These are phyloP conservation scores for Mellilla xanthometata DNA, from an alignment of 2,888 invertebrate genomes.

Conservation along the genomic window DNA sequence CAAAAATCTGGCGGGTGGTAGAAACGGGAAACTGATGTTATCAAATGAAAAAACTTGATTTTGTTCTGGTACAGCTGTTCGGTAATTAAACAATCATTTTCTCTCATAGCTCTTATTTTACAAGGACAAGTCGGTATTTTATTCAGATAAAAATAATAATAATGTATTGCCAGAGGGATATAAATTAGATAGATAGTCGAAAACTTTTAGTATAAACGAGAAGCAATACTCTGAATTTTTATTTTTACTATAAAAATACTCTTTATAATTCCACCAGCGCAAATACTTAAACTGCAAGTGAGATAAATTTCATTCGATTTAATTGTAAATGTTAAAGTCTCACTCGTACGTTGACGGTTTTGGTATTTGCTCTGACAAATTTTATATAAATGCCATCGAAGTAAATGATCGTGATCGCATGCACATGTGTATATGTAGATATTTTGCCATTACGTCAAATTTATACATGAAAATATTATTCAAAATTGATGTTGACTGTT, in stretches of 20 bases:
- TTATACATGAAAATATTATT: slow-evolving; percentile 75
- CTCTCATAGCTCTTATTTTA: slow-evolving; percentile 25
- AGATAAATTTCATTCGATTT: slow-evolving; percentile 15
- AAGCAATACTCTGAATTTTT: slow-evolving; percentile 81
- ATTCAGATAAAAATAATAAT: slow-evolving; percentile 47
- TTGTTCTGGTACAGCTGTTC: too few species aligned
- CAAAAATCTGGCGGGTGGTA: too few species aligned
- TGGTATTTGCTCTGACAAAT: slow-evolving; percentile 47
- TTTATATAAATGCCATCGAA: slow-evolving; percentile 57
- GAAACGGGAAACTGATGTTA: not conserved
- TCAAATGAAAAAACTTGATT: not conserved
- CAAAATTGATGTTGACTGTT: slow-evolving; percentile 83
- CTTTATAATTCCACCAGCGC: slow-evolving; percentile 55
- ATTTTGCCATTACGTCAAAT: slow-evolving; percentile 78
- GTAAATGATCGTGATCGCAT: slow-evolving; percentile 57
- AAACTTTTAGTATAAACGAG: slow-evolving; percentile 79
- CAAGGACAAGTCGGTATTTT: slow-evolving; percentile 34
- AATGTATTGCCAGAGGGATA: slow-evolving; percentile 78
- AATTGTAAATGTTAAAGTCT: slow-evolving; percentile 16
- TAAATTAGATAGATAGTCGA: slow-evolving; percentile 74
- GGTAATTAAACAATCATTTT: not conserved
- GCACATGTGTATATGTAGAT: slow-evolving; percentile 76
- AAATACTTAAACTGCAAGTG: slow-evolving; percentile 49
- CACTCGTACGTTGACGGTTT: slow-evolving; percentile 33
- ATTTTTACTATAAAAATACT: slow-evolving; percentile 76